Evolutionary conservation across 2,113 vertebrate genomes (phyloP).

Genomic region (Coregonus clupeaformis): DNA sequence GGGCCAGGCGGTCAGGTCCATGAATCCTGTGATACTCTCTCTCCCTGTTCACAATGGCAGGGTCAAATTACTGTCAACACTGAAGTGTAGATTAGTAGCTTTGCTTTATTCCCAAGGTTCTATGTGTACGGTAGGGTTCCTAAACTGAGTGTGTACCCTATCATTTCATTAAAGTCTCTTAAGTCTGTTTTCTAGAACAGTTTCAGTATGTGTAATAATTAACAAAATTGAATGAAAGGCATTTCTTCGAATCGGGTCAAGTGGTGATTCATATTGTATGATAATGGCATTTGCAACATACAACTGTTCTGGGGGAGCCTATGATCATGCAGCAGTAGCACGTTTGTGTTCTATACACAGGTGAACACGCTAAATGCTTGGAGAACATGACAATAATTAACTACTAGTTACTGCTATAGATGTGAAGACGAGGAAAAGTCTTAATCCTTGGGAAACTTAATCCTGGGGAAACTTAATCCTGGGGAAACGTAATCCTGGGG

Average conservation of each 20-base stretch:
- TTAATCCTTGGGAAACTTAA: no score
- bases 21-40: neutral
- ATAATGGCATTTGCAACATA: neutral
- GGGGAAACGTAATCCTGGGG: no score
- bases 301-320: neutral
- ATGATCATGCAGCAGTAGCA: neutral
- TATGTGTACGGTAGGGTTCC: neutral
- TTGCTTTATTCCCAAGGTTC: neutral
- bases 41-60: neutral
- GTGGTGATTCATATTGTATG: neutral
- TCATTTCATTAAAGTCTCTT: neutral
- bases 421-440: conserved; percentile 26
- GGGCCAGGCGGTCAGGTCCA: neutral
- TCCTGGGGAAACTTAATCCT: no score
- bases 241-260: neutral
- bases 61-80: neutral
- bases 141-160: neutral
- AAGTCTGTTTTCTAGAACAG: neutral
- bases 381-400: conserved; percentile 56
- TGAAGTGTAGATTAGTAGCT: neutral
- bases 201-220: neutral
- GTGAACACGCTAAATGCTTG: neutral
- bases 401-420: conserved; percentile 27
- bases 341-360: neutral
- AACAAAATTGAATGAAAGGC: neutral